phyloP scores from a whole-genome alignment of 2,888 invertebrate genomes.

The Apotomis capreana region DNA sequence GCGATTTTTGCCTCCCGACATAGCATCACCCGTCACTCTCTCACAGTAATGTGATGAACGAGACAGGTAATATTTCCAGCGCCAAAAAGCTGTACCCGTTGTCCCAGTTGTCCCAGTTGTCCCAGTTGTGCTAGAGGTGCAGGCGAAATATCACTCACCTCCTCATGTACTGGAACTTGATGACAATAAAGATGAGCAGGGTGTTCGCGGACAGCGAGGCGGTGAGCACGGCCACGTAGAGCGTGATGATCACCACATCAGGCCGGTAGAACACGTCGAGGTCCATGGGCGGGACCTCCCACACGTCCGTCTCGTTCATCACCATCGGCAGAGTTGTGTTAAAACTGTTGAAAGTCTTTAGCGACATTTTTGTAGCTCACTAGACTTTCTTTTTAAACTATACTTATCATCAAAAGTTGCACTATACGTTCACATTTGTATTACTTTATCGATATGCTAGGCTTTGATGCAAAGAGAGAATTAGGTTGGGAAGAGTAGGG shows the following conservation, averaged over 20 bases:
- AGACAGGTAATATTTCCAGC: no score
- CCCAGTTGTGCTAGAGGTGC: no score
- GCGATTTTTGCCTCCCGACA: no score
- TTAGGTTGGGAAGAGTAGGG: no score
- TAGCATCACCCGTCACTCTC: no score
- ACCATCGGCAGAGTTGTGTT: constrained; percentile 51
- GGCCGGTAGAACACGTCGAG: constrained; percentile 73
- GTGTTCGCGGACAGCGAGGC: constrained; percentile 86
- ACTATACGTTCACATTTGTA: neutral
- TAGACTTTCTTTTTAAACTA: neutral
- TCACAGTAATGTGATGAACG: no score
- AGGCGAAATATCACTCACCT: constrained; percentile 78
- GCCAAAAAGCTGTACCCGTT: no score
- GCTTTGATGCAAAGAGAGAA: no score
- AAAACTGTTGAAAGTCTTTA: constrained; percentile 50
- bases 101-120: no score
- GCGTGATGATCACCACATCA: constrained; percentile 81
- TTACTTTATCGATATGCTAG: no score
- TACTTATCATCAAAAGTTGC: neutral
- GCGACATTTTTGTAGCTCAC: constrained; percentile 47
- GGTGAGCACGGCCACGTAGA: constrained; percentile 86
- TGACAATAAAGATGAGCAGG: constrained; percentile 87
- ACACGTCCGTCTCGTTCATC: constrained; percentile 59
- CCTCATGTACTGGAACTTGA: constrained; percentile 88
- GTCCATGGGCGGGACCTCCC: constrained; percentile 60